Evolutionary conservation across 2,113 vertebrate genomes (phyloP), one percentile per base, ranked within the genome.

Genomic region (Echinops telfairi): DNA sequence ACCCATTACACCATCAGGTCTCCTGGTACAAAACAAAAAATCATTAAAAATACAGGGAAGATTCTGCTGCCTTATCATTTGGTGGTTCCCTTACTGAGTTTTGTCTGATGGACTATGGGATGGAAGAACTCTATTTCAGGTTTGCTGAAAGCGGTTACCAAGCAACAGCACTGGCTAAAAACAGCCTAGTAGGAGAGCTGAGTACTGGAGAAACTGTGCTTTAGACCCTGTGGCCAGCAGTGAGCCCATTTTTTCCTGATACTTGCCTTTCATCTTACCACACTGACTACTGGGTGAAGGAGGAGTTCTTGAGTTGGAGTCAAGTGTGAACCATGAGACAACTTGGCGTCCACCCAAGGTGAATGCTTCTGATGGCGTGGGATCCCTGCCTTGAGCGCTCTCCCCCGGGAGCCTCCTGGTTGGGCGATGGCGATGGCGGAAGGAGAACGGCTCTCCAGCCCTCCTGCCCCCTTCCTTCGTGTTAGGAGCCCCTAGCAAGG

Each of bases 361-460:
- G 8, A 1, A 36, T 2, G 7, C 33, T 15, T 66, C n/a, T 25
- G 8, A 4, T 57, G 16, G 62, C 3, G 0, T 2, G 33, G 33
- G 16, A 10, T 5, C 23, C 4, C 20, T 25, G 36, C 22, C 84
- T 14, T 0, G 1, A 4, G 20, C n/a, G n/a, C n/a, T 22, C 66
- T n/a, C 40, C 4, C n/a, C 2, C 25, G 29, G 62, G 62, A 27
- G 7, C n/a, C 1, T 23, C 5, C 7, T 12, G 33, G 25, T n/a
- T 62, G 58, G 29, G 29, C 23, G 71, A 9, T n/a, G n/a, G n/a
- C n/a, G n/a, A n/a, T 40, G 1, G 11, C 40, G 47, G 47, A 64
- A 25, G 17, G 71, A 25, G 14, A 5, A 1, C 23, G 31, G 23
- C 25, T 3, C 27, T 68, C 20, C 43, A 6, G 36, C 6, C 22